Conservation (phyloP, 2,888 invertebrate genomes). For the Ornithoptera priamus region DNA sequence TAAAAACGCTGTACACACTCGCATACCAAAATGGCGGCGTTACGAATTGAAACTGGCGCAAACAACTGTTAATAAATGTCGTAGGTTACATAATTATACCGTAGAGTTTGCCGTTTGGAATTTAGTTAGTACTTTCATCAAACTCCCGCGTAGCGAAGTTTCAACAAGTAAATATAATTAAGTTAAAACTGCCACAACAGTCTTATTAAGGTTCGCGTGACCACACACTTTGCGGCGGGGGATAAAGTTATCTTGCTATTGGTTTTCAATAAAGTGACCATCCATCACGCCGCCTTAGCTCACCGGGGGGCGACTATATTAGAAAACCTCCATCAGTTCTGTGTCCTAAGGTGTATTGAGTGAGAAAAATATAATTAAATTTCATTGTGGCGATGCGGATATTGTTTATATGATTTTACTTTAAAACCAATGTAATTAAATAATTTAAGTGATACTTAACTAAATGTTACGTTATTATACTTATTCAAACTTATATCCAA, state of each 20-base stretch:
- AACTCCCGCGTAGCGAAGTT: conserved; percentile 15
- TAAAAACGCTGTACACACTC: conserved; percentile 14
- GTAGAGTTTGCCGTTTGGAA: conserved; percentile 14
- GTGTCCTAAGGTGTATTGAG: conserved; percentile 31
- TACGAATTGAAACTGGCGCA: conserved; percentile 16
- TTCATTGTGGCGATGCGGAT: not conserved
- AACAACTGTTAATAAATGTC: conserved; percentile 20
- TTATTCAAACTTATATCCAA: no score
- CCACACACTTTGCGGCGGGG: conserved; percentile 54
- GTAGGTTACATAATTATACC: conserved; percentile 18
- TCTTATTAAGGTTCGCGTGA: conserved; percentile 62
- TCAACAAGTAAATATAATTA: conserved; percentile 42
- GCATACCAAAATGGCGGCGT: conserved; percentile 22
- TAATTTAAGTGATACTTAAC: not conserved
- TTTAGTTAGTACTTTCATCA: conserved; percentile 24
- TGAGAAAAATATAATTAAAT: conserved; percentile 20
- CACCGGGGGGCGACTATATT: conserved; percentile 75
- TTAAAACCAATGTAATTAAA: not conserved
- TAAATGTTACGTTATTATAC: not conserved
- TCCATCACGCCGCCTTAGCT: conserved; percentile 73
- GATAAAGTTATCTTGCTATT: conserved; percentile 56
- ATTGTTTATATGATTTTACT: not conserved
- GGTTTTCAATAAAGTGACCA: conserved; percentile 75
- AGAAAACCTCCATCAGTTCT: conserved; percentile 71
- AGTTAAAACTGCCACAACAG: conserved; percentile 50